A percentile compares a stretch with the other conserved stretches of the same genome.
Conservation (phyloP, 2,113 vertebrate species). For the Heptranchias perlo region DNA sequence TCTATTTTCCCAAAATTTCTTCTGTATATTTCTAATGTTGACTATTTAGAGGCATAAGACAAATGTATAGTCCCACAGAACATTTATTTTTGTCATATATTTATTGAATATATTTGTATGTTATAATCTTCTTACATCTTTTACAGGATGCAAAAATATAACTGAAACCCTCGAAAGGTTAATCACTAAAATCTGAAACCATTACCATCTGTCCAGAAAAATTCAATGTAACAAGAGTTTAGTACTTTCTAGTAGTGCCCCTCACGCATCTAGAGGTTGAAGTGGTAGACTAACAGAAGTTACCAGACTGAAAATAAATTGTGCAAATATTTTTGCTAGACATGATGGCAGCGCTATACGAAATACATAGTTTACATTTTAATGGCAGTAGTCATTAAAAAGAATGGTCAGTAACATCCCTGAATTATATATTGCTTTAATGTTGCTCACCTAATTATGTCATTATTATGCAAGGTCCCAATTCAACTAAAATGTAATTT, state of each 20-base stretch:
- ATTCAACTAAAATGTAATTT: not conserved
- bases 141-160: not conserved
- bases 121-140: not conserved
- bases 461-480: not conserved
- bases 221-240: not conserved
- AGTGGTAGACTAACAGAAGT: not conserved
- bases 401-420: not conserved
- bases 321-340: not conserved
- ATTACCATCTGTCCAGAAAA: constrained; percentile 6
- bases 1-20: not conserved
- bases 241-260: not conserved
- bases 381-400: not conserved
- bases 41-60: not conserved
- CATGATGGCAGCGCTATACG: not conserved
- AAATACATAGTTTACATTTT: not conserved
- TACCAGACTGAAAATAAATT: not conserved
- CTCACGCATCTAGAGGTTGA: not conserved
- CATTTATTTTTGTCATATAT: not conserved
- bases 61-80: not conserved
- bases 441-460: not conserved
- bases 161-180: not conserved
- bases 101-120: constrained; percentile 7
- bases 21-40: not conserved
- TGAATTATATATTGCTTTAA: not conserved
- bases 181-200: constrained; percentile 5